Evolutionary conservation across 2,113 vertebrate species (phyloP).

Genomic region (Perca fluviatilis): DNA sequence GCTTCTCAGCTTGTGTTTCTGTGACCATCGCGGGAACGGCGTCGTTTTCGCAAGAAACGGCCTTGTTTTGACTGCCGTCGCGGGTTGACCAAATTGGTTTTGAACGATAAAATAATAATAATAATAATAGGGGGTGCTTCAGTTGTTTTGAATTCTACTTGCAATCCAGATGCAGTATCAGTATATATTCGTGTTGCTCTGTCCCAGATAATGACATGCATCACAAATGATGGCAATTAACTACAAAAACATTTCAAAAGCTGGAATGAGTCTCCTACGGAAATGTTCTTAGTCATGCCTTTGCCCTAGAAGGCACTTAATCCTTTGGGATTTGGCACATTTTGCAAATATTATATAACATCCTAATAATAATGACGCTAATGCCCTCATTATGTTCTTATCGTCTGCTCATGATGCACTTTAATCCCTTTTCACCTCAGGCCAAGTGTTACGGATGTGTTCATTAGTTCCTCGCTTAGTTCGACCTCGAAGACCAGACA

Average conservation of each 20-base stretch:
- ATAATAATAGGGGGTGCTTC: background rate
- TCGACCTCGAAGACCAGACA: conserved; percentile 54
- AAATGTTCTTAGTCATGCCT: conserved; percentile 57
- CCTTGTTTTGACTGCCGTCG: conserved; percentile 40
- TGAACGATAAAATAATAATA: conserved; percentile 15
- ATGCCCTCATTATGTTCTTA: conserved; percentile 76
- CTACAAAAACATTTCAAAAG: conserved; percentile 34
- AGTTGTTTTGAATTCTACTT: background rate
- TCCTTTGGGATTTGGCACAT: conserved; percentile 59
- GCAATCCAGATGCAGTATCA: background rate
- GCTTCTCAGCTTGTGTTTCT: conserved; percentile 4
- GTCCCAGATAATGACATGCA: conserved; percentile 14
- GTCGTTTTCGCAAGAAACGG: background rate
- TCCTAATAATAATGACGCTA: conserved; percentile 62
- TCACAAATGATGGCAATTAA: conserved; percentile 28
- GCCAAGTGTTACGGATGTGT: conserved; percentile 67
- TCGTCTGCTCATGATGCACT: conserved; percentile 63
- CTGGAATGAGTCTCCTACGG: conserved; percentile 29
- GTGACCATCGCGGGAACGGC: background rate
- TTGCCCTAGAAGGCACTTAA: conserved; percentile 57
- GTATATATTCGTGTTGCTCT: background rate
- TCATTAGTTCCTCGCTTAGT: conserved; percentile 62
- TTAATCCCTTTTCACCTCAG: conserved; percentile 70
- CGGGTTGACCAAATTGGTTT: conserved; percentile 37
- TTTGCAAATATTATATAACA: conserved; percentile 65